phyloP scores from a whole-genome alignment of 2,797 vertebrate species.

The Spinus olivaceus region DNA sequence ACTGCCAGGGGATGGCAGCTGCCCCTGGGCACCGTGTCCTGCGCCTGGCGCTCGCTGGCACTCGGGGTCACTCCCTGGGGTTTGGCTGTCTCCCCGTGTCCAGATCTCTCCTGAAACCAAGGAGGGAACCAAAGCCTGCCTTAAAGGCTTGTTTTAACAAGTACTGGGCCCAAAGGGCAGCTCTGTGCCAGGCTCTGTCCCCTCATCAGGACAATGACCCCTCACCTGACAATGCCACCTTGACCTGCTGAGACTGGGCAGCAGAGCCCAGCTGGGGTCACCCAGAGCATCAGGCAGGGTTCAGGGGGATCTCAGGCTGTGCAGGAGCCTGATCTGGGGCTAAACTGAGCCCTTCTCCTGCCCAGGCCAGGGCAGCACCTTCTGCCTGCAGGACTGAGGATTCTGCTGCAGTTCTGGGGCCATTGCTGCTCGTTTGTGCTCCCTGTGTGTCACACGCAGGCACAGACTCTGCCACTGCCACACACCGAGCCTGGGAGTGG shows the following conservation, averaged over 20 bases:
- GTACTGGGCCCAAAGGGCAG: not conserved
- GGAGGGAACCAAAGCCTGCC: not conserved
- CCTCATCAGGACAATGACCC: not conserved
- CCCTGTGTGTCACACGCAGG: rapidly evolving
- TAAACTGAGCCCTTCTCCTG: not conserved
- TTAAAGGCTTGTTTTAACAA: not conserved
- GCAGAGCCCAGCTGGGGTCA: not conserved
- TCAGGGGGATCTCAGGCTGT: not conserved
- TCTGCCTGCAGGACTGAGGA: rapidly evolving
- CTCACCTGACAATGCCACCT: rapidly evolving
- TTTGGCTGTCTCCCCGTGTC: rapidly evolving
- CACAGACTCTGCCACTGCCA: not conserved
- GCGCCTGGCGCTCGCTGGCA: not conserved
- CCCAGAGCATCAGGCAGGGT: rapidly evolving
- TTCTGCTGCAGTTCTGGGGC: not conserved
- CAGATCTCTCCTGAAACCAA: not conserved
- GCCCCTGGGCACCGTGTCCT: rapidly evolving
- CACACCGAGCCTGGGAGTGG: not conserved
- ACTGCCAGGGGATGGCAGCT: not conserved
- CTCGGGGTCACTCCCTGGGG: not conserved
- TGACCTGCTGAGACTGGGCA: not conserved
- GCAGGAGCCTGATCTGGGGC: not conserved
- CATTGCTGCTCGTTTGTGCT: not conserved
- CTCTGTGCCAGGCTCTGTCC: not conserved
- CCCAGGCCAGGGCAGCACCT: rapidly evolving